These are phyloP conservation scores for Cyphomyrus plagiostoma DNA, from an alignment of 2,113 vertebrate species.

Conservation along the genomic window DNA sequence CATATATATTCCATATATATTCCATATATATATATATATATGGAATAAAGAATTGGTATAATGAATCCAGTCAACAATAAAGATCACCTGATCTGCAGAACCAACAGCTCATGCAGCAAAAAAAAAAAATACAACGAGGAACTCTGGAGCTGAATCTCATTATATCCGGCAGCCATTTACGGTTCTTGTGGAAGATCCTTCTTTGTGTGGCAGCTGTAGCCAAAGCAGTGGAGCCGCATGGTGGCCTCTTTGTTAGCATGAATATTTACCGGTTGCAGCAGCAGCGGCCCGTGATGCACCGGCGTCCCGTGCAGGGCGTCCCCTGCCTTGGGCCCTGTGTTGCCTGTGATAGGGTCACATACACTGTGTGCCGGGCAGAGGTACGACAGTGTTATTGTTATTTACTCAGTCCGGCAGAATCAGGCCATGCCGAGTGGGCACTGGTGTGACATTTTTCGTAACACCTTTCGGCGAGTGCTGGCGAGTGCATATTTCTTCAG, in stretches of 20 bases:
- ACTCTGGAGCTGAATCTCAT: neutral
- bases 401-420: neutral
- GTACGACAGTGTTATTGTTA: neutral
- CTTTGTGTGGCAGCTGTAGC: neutral
- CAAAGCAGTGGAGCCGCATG: neutral
- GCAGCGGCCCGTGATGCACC: neutral
- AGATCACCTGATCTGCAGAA: neutral
- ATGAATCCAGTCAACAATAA: neutral
- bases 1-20: no score
- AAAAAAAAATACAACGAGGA: neutral
- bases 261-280: neutral
- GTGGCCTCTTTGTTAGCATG: neutral
- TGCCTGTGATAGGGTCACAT: neutral
- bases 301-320: neutral
- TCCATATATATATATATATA: neutral
- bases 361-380: neutral
- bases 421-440: neutral
- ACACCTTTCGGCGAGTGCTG: neutral
- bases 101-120: neutral
- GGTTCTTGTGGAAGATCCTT: neutral
- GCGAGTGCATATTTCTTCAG: neutral
- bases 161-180: neutral
- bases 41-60: neutral
- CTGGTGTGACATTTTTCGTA: neutral
- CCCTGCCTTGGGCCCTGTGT: neutral